Base-by-base conservation (phyloP, 2,113 vertebrate species). In the Ochotona curzoniae region DNA sequence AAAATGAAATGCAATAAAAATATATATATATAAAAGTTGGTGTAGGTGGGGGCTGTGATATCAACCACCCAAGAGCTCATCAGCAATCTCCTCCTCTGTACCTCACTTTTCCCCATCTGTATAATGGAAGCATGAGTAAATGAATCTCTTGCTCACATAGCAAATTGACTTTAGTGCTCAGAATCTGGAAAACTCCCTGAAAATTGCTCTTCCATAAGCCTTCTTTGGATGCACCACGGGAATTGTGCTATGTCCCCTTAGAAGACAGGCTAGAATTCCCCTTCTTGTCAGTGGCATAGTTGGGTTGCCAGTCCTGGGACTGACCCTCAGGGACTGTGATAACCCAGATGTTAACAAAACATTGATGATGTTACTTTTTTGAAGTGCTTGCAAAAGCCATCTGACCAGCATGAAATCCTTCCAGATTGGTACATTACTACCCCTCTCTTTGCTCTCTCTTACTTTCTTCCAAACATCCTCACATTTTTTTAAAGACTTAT, bases 151-250 rank as follows among this genome's bases (percentile, higher is more conserved):
- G 69, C 5, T 66, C 74, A 44, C 60, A 5, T 25, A 32, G 23
- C 12, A 75, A 66, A 44, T 30, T 83, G 21, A 2, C 26, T 11
- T 67, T 30, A 7, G 23, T 44, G n/a, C 63, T 79, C 32, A 28
- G 8, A 66, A 61, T 28, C 23, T 54, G 14, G 21, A 21, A 74
- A 38, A 76, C n/a, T 78, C 12, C 7, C 61, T 32, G 64, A 1
- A 0, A 0, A 54, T 32, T 30, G 25, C 51, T n/a, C 17, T 25
- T 2, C 57, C 7, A 28, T n/a, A 6, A 0, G 7, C 30, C 20
- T 25, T 47, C 69, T 14, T 54, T 4, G 9, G n/a, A 32, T 38
- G 83, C 28, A 18, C 18, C 32, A 10, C 7, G 44, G 26, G 25
- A 63, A 51, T 20, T 67, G 49, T 75, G 35, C 20, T 26, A 0